A percentile compares a stretch with the other conserved stretches of the same genome.
Evolutionary conservation across 2,113 vertebrate species (phyloP).

Genomic region (Penelope pileata): DNA sequence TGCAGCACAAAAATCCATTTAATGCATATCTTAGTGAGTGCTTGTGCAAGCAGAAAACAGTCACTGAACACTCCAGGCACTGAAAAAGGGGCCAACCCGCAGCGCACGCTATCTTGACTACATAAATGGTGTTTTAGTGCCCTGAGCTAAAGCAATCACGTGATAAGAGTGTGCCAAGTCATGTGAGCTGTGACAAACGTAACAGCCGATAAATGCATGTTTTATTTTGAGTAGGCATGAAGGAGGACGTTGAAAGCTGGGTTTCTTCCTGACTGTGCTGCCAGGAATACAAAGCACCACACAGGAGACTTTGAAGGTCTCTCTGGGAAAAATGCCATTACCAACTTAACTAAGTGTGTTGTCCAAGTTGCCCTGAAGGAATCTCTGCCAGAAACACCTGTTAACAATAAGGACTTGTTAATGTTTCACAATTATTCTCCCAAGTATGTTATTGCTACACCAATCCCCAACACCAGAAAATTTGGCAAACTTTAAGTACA

Average conservation of each 20-base stretch:
- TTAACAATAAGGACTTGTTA: slow-evolving; percentile 68
- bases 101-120: background rate
- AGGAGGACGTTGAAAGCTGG: slow-evolving; percentile 23
- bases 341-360: background rate
- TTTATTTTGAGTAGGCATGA: slow-evolving; percentile 10
- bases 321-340: slow-evolving; percentile 41
- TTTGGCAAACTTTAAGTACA: background rate
- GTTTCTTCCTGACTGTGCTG: slow-evolving; percentile 27
- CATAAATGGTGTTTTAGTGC: background rate
- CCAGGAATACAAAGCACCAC: slow-evolving; percentile 26
- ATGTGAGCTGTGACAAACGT: background rate
- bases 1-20: background rate
- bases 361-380: slow-evolving; percentile 53
- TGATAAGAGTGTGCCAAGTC: background rate
- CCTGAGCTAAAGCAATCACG: background rate
- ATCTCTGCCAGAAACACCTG: slow-evolving; percentile 62
- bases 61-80: background rate
- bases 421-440: slow-evolving; percentile 63
- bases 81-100: background rate
- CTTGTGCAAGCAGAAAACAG: background rate
- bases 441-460: slow-evolving; percentile 46
- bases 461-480: background rate
- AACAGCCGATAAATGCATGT: background rate
- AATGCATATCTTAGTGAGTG: background rate
- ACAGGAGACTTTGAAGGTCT: slow-evolving; percentile 17